Base-by-base conservation (phyloP, 2,888 invertebrate genomes). In the Cinara cedri region DNA sequence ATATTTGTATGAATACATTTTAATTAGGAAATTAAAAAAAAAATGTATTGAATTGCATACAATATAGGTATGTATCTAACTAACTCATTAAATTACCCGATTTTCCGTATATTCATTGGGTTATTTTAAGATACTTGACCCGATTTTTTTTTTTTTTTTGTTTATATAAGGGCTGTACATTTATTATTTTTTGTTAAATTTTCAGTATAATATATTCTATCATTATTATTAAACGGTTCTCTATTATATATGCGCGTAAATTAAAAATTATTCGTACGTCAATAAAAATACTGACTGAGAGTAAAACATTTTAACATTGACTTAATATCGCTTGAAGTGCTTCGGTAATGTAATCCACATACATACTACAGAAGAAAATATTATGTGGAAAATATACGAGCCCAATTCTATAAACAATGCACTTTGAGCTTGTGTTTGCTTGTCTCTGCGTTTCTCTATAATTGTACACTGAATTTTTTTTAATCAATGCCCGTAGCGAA, bases 401-500 rank as follows among this genome's bases (percentile, higher is more conserved):
- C 74, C 51, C 74, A 74, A 74, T 74, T 54, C 63, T 63, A 51
- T 74, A 74, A 74, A 74, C 74, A 74, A 74, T 74, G 74, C 63
- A 63, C 74, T 74, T 62, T 74, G 54, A 74, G 42, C 42, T 51
- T 63, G 63, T 42, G 63, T 74, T 74, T 63, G 74, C 74, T 63
- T 74, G 63, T 62, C 63, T 74, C 51, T 74, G 51, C 63, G 63
- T 74, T 74, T 74, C 42, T 63, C 63, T 63, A 63, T 74, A 74
- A 74, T 78, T 78, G 68, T 70, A 46, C 60, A 8, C 13, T 26
- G 68, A 57, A 66, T 66, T 66, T 65, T 65, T 60, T 68, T 68
- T 68, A 78, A 78, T 78, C 76, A 78, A 78, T 49, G 68, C 68
- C 51, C 66, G 65, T 55, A 76, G 75, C 66, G 75, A 76, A 65